Base-by-base conservation (phyloP, 2,797 vertebrate species). In the Ciconia nigra region DNA sequence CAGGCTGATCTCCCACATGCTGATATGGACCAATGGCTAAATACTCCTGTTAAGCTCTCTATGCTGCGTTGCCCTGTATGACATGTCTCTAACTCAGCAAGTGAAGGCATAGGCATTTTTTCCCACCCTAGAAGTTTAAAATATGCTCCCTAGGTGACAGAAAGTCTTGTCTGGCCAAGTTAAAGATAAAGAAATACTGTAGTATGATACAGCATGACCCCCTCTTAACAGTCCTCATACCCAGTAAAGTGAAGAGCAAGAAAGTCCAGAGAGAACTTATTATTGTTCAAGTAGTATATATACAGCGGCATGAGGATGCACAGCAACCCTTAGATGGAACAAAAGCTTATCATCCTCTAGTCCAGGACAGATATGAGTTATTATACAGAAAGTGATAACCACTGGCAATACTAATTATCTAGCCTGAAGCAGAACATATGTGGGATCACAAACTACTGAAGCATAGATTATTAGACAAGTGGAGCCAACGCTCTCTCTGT, bases 401-500 rank as follows among this genome's bases (percentile, higher is more conserved):
- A 78, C 87, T 47, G 71, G 82, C 87, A 95, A 92, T 18, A 15
- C 55, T 88, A 89, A 91, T 93, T 91, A 83, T 61, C 63, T 67
- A 86, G 59, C 57, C 87, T 78, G 79, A 91, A 89, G 94, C 52
- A 4, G 65, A 74, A 87, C 62, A n/a, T 70, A 78, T 31, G 70
- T 66, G 61, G 41, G 81, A 83, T 66, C 87, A 67, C 61, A 87
- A 47, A 80, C 67, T 77, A 70, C 74, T 89, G 67, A 79, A 78
- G 55, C 63, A 74, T 3, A 73, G 25, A 83, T 67, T 85, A 79
- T 92, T 70, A 83, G 35, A 71, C 69, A 80, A 89, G 76, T 24
- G 33, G 57, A 94, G 72, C 65, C 91, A 81, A n/a, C 3, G 18
- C 2, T 7, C 31, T 26, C 65, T 52, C 74, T 80, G 49, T 31